Evolutionary conservation across 30 jellyfish, hydroid and myxozoan species (phyloP).

Genomic region (Chrysaora quinquecirrha): DNA sequence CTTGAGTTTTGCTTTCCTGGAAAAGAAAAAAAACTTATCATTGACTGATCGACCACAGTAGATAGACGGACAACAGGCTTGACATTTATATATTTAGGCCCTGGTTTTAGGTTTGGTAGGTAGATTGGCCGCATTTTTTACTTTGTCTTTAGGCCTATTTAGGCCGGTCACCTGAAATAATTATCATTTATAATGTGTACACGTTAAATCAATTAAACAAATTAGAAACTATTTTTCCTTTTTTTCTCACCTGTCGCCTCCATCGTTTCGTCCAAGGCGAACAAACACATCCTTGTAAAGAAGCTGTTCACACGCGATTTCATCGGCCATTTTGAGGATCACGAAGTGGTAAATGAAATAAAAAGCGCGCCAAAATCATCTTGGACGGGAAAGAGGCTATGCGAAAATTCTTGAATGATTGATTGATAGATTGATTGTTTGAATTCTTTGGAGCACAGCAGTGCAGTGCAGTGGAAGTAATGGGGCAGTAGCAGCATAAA

Average conservation of each 20-base stretch:
- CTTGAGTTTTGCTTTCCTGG: conserved; percentile 33
- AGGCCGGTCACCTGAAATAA: background rate
- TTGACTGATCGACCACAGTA: too few species aligned
- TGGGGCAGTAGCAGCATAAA: too few species aligned
- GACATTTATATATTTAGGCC: too few species aligned
- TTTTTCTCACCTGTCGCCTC: background rate
- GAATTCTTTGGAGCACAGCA: too few species aligned
- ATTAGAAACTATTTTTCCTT: background rate
- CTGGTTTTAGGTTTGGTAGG: too few species aligned
- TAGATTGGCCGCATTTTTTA: background rate
- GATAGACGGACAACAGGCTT: too few species aligned
- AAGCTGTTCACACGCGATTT: background rate
- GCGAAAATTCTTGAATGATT: too few species aligned
- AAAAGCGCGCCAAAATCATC: background rate
- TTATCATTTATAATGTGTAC: too few species aligned
- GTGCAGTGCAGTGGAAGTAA: too few species aligned
- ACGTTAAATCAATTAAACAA: background rate
- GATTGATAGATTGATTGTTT: too few species aligned
- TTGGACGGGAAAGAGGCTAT: background rate
- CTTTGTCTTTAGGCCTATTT: too few species aligned
- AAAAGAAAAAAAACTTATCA: background rate
- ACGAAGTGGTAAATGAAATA: background rate
- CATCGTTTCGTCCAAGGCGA: background rate
- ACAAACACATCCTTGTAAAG: background rate
- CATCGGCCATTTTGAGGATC: background rate